phyloP scores from a whole-genome alignment of 2,888 invertebrate species.

The Clanis bilineata region DNA sequence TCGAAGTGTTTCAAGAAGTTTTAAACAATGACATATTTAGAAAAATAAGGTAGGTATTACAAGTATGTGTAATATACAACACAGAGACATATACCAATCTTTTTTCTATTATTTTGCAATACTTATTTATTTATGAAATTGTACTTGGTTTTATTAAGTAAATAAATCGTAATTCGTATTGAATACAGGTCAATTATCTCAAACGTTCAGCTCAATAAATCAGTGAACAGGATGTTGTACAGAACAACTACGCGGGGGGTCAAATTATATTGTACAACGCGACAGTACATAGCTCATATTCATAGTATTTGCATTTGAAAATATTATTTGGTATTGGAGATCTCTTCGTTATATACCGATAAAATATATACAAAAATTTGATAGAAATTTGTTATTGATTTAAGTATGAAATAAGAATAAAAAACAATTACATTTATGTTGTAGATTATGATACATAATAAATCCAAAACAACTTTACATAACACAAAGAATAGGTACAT shows the following conservation, averaged over 20 bases:
- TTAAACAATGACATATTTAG: constrained; percentile 12
- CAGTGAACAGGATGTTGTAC: constrained; percentile 6
- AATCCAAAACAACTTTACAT: no score
- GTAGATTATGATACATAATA: no score
- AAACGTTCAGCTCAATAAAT: constrained; percentile 33
- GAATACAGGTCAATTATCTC: constrained; percentile 50
- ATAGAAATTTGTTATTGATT: no score
- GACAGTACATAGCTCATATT: not conserved
- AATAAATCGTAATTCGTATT: constrained; percentile 37
- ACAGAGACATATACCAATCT: no score
- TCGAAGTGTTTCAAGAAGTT: not conserved
- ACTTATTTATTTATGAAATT: not conserved
- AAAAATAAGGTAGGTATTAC: no score
- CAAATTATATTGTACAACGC: constrained; percentile 20
- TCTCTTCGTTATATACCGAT: no score
- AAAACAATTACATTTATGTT: no score
- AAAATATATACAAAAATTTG: no score
- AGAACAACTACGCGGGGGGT: constrained; percentile 54
- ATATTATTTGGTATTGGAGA: no score
- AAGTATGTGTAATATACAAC: not conserved
- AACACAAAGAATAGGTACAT: no score
- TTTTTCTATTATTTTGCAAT: no score
- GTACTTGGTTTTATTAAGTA: not conserved
- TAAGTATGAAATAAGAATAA: no score
- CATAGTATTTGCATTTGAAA: not conserved